Base-by-base conservation (phyloP, 2,888 invertebrate genomes). In the Cheilosia vulpina region DNA sequence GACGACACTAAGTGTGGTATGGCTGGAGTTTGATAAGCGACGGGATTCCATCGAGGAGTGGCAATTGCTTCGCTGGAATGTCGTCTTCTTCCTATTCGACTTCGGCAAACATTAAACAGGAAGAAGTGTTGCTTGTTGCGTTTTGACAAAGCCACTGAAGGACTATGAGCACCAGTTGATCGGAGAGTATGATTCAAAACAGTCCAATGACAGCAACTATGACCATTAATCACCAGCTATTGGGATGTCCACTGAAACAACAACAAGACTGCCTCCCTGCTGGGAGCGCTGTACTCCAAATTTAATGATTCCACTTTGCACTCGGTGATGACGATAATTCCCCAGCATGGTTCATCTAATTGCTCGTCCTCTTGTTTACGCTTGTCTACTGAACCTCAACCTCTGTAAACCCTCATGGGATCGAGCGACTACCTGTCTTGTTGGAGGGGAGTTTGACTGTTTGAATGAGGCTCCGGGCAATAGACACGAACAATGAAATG, bases 221-320 rank as follows among this genome's bases (percentile, higher is more conserved):
- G 38, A 62, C 55, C 80, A 80, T 80, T 80, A 68, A 80, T 80
- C 80, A 80, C 68, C 62, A 68, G 41, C 21, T 43, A 41, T 31
- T 24, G 43, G 27, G 41, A 50, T 66, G 47, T 58, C 77, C 53
- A 65, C 66, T 52, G 57, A 50, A 52, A 62, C 24, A 60, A 73
- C 63, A 65, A 50, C 27, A 65, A 63, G 38, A 62, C 38, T 13
- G 7, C 62, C 62, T 47, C 24, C 62, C 66, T 75, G 69, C 68
- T 68, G 58, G 38, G 43, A 34, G 3, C 34, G 13, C 38, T 80
- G 75, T 75, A 80, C 57, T 63, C 34, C 66, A 53, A 47, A 62
- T 83, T 68, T 83, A 83, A 83, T 83, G 73, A 83, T 43, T 83
- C 78, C 78, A 78, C 78, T 83, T 83, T 78, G 77, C 75, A 78